Evolutionary conservation across 2,888 invertebrate species (phyloP), one percentile per base, ranked within the genome.

Genomic region (Drosophila incognita): DNA sequence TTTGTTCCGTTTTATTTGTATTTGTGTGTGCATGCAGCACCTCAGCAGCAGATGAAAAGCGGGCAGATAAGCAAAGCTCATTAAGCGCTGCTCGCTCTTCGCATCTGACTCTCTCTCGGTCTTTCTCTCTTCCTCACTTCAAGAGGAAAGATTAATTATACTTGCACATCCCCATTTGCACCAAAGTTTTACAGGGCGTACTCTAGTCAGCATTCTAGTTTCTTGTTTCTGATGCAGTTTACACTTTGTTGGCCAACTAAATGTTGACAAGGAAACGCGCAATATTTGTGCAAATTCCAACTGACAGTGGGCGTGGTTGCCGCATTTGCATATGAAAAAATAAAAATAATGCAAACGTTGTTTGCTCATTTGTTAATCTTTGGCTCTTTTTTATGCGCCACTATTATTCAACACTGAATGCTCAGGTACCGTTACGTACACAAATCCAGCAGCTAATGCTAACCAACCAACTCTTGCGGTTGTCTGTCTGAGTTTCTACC

Each of bases 401-500:
- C 79, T 79, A 85, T 87, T 85, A 85, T 87, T 87, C 85, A 85
- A 85, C 85, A 83, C 76, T 82, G 75, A 87, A 80, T 85, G 83
- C 83, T 79, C 81, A 85, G 81, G 79, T 79, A 81, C 87, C 87
- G 87, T 82, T 85, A 85, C 83, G 71, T 84, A 62, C 67, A 84
- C 63, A 68, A 74, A 76, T 66, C 69, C 82, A 71, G 62, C 57
- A 72, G 72, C 80, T 71, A 75, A 76, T 52, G 68, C 76, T 76
- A 79, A 74, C 66, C 74, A 84, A 79, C 77, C 74, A 84, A 79
- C 77, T 74, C 66, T 85, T 85, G 87, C 87, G 87, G 85, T 85
- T 83, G 85, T 79, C 38, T 74, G 64, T 67, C 74, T 69, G 58
- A 42, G 57, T 71, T 54, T 64, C 54, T 60, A 65, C 64, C 60